Conservation (phyloP, 2,888 invertebrate genomes). For the Darwinula stevensoni region DNA sequence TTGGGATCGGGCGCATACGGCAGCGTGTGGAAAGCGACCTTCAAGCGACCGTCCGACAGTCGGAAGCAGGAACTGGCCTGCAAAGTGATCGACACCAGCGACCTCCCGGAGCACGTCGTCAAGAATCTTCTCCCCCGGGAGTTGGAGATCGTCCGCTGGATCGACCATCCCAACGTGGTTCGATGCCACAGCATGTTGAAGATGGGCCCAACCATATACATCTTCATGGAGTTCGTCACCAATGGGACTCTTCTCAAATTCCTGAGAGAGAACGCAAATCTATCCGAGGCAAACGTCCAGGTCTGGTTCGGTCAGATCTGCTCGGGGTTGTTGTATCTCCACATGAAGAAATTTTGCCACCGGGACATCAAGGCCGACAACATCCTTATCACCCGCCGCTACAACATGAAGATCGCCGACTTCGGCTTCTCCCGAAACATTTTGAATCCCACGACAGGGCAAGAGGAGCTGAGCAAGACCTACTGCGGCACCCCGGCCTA, state of each 20-base stretch:
- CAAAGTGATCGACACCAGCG: no score
- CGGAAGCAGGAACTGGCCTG: no score
- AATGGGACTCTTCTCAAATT: conserved; percentile 8
- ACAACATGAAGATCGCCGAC: no score
- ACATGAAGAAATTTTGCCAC: conserved; percentile 8
- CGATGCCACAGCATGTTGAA: conserved; percentile 8
- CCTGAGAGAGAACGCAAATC: conserved; percentile 6
- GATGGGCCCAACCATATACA: conserved; percentile 7
- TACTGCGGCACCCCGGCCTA: no score
- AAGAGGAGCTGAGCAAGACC: no score
- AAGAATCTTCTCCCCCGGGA: conserved; percentile 8
- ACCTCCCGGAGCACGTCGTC: conserved; percentile 7
- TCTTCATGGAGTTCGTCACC: conserved; percentile 9
- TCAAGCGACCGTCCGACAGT: no score
- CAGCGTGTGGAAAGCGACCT: no score
- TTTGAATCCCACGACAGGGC: no score
- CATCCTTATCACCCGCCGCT: no score
- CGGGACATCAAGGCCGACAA: no score
- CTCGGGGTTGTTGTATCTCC: conserved; percentile 7
- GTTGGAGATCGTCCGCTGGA: conserved; percentile 8
- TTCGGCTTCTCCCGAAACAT: no score
- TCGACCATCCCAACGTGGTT: conserved; percentile 7
- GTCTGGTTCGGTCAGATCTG: conserved; percentile 7
- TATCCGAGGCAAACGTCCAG: conserved; percentile 6
- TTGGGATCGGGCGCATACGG: no score